Base-by-base conservation (phyloP, 2,888 invertebrate species). In the Onchidella celtica region DNA sequence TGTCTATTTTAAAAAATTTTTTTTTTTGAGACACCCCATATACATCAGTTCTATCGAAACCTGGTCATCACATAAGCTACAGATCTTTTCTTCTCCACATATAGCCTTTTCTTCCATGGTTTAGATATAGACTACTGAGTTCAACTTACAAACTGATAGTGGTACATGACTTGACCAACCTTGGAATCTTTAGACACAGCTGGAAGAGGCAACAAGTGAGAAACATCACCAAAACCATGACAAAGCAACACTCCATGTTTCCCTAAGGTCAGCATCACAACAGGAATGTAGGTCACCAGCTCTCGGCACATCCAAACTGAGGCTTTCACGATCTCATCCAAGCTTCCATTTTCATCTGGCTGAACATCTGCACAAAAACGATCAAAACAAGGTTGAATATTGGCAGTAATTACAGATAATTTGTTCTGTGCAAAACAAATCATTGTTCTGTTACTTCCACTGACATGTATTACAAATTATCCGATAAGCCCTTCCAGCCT, bases 251-350 rank as follows among this genome's bases (percentile, higher is more conserved):
- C 85, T 11, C 92, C 91, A 85, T 91, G 87, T 76, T 84, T 82
- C 38, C 92, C 92, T 14, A 92, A 85, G 0, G 92, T 91, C 63
- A 90, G 88, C 73, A 92, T 80, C 80, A 90, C 86, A 47, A 89
- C 86, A 1, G 92, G 91, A 24, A 90, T 85, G 36, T 86, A 77
- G 9, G 85, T 69, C 2, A 87, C 76, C 82, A 84, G 82, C 75
- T 68, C 84, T 73, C 32, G 84, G 79, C 83, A 87, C 69, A 85
- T 83, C 21, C 61, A 32, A 0, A 87, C 66, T 72, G 86, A 85
- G 68, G 86, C 85, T 27, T 86, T 79, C 27, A 91, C 21, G 17
- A 87, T 83, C 6, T 85, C 85, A 24, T 88, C 87, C 59, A 76
- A 24, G 17, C 81, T 77, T 21, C 76, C 11, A 14, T 29, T 24